Conservation (phyloP, 2,888 invertebrate genomes). For the Pandemis cinnamomeana region DNA sequence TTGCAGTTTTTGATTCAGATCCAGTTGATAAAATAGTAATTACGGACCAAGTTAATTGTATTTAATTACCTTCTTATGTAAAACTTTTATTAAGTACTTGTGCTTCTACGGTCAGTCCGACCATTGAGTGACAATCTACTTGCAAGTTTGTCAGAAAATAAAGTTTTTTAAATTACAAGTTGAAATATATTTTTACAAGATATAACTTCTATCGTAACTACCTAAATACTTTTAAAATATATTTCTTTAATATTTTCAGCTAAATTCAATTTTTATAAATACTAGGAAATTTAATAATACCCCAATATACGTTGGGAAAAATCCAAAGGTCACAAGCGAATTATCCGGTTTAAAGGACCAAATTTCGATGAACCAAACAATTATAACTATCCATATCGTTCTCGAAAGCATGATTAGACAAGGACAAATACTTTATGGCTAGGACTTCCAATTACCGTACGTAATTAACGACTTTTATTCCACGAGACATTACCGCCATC, state of each 20-base stretch:
- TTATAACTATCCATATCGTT: neutral
- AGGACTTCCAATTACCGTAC: neutral
- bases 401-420: neutral
- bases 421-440: neutral
- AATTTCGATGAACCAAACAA: neutral
- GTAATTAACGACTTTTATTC: neutral
- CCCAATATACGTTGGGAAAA: neutral
- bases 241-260: neutral
- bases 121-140: no score
- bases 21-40: no score
- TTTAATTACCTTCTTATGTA: no score
- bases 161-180: neutral
- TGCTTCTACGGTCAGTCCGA: no score
- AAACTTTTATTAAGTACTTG: no score
- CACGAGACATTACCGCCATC: no score
- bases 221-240: constrained; percentile 32
- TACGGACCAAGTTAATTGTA: no score
- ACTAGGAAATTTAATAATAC: neutral
- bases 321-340: neutral
- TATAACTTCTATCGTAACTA: constrained; percentile 19
- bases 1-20: no score
- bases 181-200: constrained; percentile 9
- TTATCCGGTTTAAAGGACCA: neutral
- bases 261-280: constrained; percentile 3
- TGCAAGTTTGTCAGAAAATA: no score